These are phyloP conservation scores for Pocillopora verrucosa DNA, from an alignment of 64 coral and sea anemone genomes.

Conservation along the genomic window DNA sequence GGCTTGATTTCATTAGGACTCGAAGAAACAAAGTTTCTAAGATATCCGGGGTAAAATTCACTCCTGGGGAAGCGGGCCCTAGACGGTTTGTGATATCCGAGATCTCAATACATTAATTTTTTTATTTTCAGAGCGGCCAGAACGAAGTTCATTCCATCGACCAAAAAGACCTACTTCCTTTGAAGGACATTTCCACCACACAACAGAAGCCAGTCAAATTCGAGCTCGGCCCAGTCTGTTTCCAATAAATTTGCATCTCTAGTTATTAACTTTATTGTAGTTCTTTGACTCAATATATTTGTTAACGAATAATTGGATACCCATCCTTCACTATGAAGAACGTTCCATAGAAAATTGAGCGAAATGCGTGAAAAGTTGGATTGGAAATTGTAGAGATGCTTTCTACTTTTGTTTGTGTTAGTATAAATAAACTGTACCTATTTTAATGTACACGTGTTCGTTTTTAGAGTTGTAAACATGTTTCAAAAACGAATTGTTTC, in stretches of 20 bases:
- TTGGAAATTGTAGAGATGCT: neutral
- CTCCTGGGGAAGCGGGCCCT: no score
- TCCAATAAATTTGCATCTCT: constrained; percentile 20
- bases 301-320: neutral
- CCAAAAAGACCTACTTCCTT: constrained; percentile 52
- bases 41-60: no score
- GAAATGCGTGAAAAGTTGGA: neutral
- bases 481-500: neutral
- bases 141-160: constrained; percentile 38
- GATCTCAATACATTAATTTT: neutral
- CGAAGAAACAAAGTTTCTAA: no score
- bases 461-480: constrained; percentile 42
- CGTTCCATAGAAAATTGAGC: neutral
- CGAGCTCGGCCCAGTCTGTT: constrained; percentile 59
- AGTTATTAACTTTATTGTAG: neutral
- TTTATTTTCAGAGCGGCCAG: constrained; percentile 39
- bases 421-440: constrained; percentile 28
- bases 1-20: no score
- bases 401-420: constrained; percentile 2
- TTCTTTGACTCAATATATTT: neutral
- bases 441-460: constrained; percentile 1
- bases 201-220: constrained; percentile 42
- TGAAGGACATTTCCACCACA: constrained; percentile 49
- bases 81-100: no score
- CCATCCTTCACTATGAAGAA: neutral